Conservation (phyloP, 2,888 invertebrate species). For the Cosmia pyralina region DNA sequence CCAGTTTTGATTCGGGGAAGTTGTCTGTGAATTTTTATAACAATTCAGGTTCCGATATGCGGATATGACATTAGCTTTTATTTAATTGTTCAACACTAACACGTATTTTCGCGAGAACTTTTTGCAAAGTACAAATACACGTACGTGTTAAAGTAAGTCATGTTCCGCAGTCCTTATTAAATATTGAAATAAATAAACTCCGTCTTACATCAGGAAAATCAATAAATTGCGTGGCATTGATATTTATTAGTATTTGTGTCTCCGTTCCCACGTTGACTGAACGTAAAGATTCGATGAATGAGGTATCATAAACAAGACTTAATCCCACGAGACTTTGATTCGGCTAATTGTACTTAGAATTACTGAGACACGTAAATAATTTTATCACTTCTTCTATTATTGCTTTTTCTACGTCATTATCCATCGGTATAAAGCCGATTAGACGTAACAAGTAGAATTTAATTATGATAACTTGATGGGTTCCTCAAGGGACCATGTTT, state of each 20-base stretch:
- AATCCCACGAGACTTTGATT: conserved; percentile 50
- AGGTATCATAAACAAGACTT: conserved; percentile 34
- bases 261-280: conserved; percentile 52
- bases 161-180: conserved; percentile 44
- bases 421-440: conserved; percentile 7
- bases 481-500: conserved; percentile 32
- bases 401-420: conserved; percentile 15
- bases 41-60: conserved; percentile 25
- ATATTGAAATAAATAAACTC: conserved; percentile 46
- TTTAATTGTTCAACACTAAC: conserved; percentile 40
- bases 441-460: conserved; percentile 6
- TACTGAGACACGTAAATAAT: conserved; percentile 27
- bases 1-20: conserved; percentile 12
- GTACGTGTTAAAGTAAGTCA: conserved; percentile 34
- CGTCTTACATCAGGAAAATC: conserved; percentile 48
- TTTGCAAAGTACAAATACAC: conserved; percentile 33
- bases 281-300: conserved; percentile 55
- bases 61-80: conserved; percentile 30
- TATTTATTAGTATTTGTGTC: conserved; percentile 49
- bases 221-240: conserved; percentile 50
- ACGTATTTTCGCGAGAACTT: conserved; percentile 35
- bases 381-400: conserved; percentile 33
- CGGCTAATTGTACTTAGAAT: conserved; percentile 42
- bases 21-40: conserved; percentile 19
- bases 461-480: conserved; percentile 10